These are phyloP conservation scores for Oophaga sylvatica DNA, from an alignment of 2,797 vertebrate genomes.

Conservation along the genomic window DNA sequence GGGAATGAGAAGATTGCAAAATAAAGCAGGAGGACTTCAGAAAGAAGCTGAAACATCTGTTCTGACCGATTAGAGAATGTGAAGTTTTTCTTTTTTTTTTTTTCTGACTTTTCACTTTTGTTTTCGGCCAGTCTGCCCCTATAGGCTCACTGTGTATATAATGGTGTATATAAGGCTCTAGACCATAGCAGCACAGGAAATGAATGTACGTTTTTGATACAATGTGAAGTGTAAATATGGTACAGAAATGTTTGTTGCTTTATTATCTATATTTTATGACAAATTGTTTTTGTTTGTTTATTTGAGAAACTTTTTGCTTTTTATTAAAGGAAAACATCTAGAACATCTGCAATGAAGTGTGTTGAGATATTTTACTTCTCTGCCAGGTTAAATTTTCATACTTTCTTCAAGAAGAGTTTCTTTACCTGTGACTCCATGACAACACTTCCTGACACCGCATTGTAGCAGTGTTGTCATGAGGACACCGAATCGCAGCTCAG, in stretches of 20 bases:
- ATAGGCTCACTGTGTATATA: neutral
- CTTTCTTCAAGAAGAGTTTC: neutral
- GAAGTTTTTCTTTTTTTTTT: neutral
- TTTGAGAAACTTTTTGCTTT: slow-evolving; percentile 25
- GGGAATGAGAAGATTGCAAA: neutral
- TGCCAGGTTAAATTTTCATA: neutral
- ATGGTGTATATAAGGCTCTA: slow-evolving; percentile 49
- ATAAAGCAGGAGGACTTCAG: too few relatives aligned
- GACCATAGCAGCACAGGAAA: slow-evolving; percentile 40
- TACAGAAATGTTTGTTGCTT: neutral
- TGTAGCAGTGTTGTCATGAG: neutral
- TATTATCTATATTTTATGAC: slow-evolving; percentile 60
- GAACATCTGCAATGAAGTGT: neutral
- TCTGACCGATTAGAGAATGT: neutral
- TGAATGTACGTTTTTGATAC: slow-evolving; percentile 60
- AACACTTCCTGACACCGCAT: neutral
- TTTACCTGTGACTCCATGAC: neutral
- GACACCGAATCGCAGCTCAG: neutral
- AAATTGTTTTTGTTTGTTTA: slow-evolving; percentile 46
- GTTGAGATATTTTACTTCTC: neutral
- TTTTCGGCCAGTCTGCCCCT: neutral
- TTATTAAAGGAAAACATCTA: neutral
- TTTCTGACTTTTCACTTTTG: neutral
- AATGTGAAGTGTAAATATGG: slow-evolving; percentile 32
- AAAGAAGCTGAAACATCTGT: neutral